These are phyloP conservation scores for Oreocharis arfaki DNA, from an alignment of 2,113 vertebrate species.

Conservation along the genomic window DNA sequence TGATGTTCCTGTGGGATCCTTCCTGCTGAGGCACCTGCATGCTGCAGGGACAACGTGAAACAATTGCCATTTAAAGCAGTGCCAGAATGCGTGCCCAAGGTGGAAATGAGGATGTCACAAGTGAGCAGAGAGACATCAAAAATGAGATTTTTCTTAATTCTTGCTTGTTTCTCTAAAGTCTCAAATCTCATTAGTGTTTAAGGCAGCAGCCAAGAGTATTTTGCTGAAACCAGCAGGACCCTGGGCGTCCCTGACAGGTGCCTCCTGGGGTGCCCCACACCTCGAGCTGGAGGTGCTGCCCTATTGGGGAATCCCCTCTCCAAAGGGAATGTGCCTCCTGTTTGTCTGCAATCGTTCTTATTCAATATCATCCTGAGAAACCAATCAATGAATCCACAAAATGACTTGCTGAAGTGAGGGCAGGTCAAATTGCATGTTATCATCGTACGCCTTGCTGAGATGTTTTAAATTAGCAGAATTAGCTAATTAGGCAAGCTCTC, in stretches of 20 bases:
- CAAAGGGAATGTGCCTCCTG: rapidly evolving
- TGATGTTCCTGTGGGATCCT: rapidly evolving
- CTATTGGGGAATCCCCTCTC: not conserved
- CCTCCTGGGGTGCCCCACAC: not conserved
- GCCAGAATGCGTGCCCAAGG: rapidly evolving
- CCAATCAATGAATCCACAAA: not conserved
- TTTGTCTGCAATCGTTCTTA: not conserved
- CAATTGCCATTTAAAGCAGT: not conserved
- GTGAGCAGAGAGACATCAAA: not conserved
- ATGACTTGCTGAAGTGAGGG: not conserved
- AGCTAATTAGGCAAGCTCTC: not conserved
- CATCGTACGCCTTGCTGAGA: not conserved
- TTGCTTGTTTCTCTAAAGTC: rapidly evolving
- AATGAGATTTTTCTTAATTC: not conserved
- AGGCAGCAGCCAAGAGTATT: not conserved
- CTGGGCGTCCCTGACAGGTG: too few relatives aligned
- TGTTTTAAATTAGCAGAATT: not conserved
- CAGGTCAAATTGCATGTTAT: not conserved
- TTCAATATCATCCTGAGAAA: not conserved
- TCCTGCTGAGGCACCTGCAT: not conserved
- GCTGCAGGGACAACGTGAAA: not conserved
- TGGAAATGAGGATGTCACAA: not conserved
- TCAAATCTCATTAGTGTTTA: not conserved
- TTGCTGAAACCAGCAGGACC: not conserved
- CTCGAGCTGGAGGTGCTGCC: rapidly evolving